Evolutionary conservation across 1,140 invertebrate species (phyloP).

Genomic region (Phenacoccus solenopsis): DNA sequence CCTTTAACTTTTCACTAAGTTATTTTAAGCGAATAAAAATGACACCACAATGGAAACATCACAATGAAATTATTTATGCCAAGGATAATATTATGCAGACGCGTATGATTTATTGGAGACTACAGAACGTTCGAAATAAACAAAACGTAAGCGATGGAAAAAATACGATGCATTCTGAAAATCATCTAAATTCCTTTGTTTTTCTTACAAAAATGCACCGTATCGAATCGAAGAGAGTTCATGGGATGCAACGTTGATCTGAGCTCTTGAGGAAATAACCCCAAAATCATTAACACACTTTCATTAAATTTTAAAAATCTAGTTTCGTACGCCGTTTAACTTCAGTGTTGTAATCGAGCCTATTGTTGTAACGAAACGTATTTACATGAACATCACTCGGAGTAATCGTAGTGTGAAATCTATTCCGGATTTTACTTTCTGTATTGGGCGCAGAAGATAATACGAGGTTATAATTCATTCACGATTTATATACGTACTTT

Average conservation of each 20-base stretch:
- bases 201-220: no score
- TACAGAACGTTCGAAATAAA: no score
- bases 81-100: background rate
- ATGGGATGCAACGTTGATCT: no score
- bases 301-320: background rate
- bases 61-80: background rate
- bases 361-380: background rate
- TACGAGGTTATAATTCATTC: background rate
- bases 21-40: background rate
- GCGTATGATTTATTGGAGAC: no score
- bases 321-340: background rate
- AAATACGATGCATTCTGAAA: no score
- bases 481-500: background rate
- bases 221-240: no score
- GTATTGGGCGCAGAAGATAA: background rate
- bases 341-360: background rate
- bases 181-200: background rate
- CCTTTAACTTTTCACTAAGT: background rate
- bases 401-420: background rate
- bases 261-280: no score
- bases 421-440: slow-evolving; percentile 2
- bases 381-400: slow-evolving; percentile 1
- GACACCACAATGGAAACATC: background rate
- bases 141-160: no score
- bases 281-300: background rate